Conservation (phyloP, 2,888 invertebrate genomes). For the Nomada ruficornis region DNA sequence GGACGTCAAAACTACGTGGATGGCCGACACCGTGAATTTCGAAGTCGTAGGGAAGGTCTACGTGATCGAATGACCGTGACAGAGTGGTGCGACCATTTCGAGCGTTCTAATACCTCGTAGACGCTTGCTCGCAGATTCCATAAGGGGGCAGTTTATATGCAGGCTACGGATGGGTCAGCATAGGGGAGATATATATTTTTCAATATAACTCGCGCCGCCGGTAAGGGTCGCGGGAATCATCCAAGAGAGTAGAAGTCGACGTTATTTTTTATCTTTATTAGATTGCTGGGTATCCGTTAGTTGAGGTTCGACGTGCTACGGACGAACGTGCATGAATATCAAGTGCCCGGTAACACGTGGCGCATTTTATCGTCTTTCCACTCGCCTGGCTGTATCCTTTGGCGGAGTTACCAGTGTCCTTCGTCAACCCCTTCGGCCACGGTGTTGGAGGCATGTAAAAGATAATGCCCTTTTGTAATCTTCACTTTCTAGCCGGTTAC, state of each 20-base stretch:
- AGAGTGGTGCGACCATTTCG: constrained; percentile 52
- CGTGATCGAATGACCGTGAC: constrained; percentile 55
- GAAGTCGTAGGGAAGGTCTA: constrained; percentile 24
- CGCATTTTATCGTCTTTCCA: constrained; percentile 73
- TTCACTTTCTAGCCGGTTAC: neutral
- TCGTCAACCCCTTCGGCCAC: constrained; percentile 34
- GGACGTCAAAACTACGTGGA: neutral
- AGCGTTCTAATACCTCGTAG: constrained; percentile 66
- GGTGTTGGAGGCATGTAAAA: neutral
- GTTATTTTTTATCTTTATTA: constrained; percentile 84
- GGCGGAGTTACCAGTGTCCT: constrained; percentile 38
- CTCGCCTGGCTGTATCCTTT: constrained; percentile 53
- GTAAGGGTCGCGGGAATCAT: constrained; percentile 66
- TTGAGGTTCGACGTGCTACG: constrained; percentile 77
- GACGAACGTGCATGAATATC: constrained; percentile 79
- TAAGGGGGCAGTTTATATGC: constrained; percentile 83
- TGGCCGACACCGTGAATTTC: neutral
- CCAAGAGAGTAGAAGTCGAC: constrained; percentile 71
- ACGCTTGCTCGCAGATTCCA: constrained; percentile 69
- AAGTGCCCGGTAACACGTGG: constrained; percentile 74
- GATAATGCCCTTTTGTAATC: constrained; percentile 6
- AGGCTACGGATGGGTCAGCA: constrained; percentile 80
- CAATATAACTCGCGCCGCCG: constrained; percentile 77
- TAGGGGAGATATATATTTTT: constrained; percentile 80
- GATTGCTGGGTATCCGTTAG: constrained; percentile 81